These are phyloP conservation scores for Amaurobius ferox DNA, from an alignment of 2,888 invertebrate genomes.

Conservation along the genomic window DNA sequence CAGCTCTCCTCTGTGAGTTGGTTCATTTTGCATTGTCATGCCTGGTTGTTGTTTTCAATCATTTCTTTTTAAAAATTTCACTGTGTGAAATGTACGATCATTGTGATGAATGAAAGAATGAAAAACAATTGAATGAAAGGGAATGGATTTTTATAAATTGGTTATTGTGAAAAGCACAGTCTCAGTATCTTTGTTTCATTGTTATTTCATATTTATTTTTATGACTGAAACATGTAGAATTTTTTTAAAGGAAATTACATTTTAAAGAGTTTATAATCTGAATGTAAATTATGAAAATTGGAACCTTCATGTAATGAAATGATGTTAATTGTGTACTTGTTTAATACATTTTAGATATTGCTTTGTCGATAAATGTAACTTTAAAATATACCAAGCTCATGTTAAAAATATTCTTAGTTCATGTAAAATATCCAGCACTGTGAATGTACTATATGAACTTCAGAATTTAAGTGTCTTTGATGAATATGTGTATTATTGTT, in stretches of 20 bases:
- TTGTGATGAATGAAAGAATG: slow-evolving; percentile 31
- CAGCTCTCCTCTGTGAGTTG: slow-evolving; percentile 19
- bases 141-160: slow-evolving; percentile 5
- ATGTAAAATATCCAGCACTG: too few species aligned
- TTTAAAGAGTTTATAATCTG: too few species aligned
- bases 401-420: too few species aligned
- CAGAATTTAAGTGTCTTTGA: too few species aligned
- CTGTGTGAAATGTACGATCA: slow-evolving; percentile 30
- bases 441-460: too few species aligned
- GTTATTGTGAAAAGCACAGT: not conserved
- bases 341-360: too few species aligned
- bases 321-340: too few species aligned
- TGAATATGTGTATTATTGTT: too few species aligned
- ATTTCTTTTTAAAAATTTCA: slow-evolving; percentile 21
- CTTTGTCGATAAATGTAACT: too few species aligned
- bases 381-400: too few species aligned
- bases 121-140: slow-evolving; percentile 16
- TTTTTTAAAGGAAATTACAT: too few species aligned
- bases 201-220: slow-evolving; percentile 23
- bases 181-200: not conserved
- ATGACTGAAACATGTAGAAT: not conserved
- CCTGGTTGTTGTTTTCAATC: slow-evolving; percentile 34
- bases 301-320: not conserved
- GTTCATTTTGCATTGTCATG: slow-evolving; percentile 38
- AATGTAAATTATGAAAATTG: too few species aligned